A percentile compares a stretch with the other conserved stretches of the same genome.
Conservation (phyloP, 2,797 vertebrate genomes). For the Girardinus metallicus region DNA sequence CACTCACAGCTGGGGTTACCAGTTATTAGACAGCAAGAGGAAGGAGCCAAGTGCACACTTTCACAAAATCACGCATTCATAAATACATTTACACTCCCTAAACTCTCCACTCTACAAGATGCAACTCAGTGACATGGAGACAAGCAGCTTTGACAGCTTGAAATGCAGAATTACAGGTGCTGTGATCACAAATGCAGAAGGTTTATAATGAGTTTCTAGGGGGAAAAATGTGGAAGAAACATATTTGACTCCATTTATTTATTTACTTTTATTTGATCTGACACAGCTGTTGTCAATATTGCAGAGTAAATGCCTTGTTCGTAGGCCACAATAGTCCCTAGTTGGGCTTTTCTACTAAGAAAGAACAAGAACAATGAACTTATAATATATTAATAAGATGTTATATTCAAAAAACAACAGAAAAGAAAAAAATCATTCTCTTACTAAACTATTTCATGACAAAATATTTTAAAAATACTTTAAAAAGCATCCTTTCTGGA, state of each 20-base stretch:
- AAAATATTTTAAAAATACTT: not conserved
- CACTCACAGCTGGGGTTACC: constrained; percentile 80
- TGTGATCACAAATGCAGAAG: constrained; percentile 49
- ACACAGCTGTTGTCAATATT: not conserved
- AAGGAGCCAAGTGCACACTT: constrained; percentile 76
- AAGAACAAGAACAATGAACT: not conserved
- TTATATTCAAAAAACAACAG: not conserved
- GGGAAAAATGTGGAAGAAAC: not conserved
- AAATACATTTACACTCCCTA: constrained; percentile 77
- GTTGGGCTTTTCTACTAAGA: not conserved
- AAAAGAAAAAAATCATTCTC: not conserved
- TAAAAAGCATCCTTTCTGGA: not conserved
- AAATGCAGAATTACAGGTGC: constrained; percentile 56
- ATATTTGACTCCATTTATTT: not conserved
- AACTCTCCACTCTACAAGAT: constrained; percentile 58
- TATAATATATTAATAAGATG: not conserved
- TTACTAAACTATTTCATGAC: not conserved
- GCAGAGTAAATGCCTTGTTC: constrained; percentile 17
- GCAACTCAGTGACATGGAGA: constrained; percentile 61
- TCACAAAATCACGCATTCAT: constrained; percentile 80
- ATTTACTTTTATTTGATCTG: not conserved
- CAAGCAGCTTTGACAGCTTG: constrained; percentile 59
- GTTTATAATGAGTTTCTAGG: constrained; percentile 51
- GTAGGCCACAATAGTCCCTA: not conserved
- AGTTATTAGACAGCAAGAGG: constrained; percentile 82